Evolutionary conservation across 2,797 vertebrate species (phyloP).

Genomic region (Limosa lapponica): DNA sequence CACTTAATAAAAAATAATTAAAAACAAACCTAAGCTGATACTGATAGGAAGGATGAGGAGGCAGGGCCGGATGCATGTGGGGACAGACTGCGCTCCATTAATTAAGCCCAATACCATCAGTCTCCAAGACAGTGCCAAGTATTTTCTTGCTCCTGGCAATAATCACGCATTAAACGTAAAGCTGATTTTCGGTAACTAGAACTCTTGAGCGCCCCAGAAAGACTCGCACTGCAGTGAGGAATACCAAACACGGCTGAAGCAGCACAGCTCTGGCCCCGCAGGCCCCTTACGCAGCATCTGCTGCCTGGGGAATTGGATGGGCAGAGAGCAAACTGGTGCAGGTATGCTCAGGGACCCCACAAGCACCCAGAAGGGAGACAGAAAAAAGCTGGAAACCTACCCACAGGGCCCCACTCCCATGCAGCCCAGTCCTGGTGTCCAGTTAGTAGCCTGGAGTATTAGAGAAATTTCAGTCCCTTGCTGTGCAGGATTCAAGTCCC

Average conservation of each 20-base stretch:
- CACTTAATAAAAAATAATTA: slow-evolving; percentile 54
- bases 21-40: slow-evolving; percentile 43
- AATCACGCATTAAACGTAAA: neutral
- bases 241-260: neutral
- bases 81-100: neutral
- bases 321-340: neutral
- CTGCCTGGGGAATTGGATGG: neutral
- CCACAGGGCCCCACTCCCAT: neutral
- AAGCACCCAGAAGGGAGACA: neutral
- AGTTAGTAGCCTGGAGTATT: neutral
- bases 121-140: slow-evolving; percentile 8
- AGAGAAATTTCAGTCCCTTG: neutral
- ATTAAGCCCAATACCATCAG: slow-evolving; percentile 11
- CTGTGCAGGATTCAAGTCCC: neutral
- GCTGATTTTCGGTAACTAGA: neutral
- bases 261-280: neutral
- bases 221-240: neutral
- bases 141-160: neutral
- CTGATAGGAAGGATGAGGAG: slow-evolving; percentile 15
- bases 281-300: neutral
- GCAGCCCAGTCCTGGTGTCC: neutral
- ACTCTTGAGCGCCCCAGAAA: neutral
- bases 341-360: neutral
- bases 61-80: neutral
- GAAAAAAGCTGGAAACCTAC: neutral